Evolutionary conservation across 2,888 invertebrate species (phyloP).

Genomic region (Temnothorax ravouxi): DNA sequence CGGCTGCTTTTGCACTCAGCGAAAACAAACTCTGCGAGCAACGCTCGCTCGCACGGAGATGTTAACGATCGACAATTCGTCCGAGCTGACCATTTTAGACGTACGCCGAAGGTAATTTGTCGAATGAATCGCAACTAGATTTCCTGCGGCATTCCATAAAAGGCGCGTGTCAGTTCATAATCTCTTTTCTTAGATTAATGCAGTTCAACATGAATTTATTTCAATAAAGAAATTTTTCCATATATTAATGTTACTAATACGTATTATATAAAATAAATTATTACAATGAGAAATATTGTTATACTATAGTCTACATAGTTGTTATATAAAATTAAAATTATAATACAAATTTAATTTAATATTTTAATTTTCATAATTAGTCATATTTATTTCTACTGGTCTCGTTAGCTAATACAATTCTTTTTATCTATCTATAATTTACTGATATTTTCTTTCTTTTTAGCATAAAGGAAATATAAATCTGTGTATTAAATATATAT

Average conservation of each 20-base stretch:
- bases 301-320: too few species aligned
- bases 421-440: background rate
- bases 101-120: slow-evolving; percentile 71
- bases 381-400: background rate
- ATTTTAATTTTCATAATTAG: background rate
- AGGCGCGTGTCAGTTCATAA: background rate
- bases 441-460: background rate
- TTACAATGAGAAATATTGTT: background rate
- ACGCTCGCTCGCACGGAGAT: slow-evolving; percentile 81
- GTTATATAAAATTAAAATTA: background rate
- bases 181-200: background rate
- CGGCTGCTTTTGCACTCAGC: slow-evolving; percentile 65
- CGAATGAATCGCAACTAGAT: slow-evolving; percentile 67
- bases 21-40: slow-evolving; percentile 78
- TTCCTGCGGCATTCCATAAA: slow-evolving; percentile 43
- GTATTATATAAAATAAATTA: background rate
- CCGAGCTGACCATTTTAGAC: slow-evolving; percentile 82
- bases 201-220: background rate
- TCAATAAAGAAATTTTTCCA: background rate
- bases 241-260: background rate
- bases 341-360: background rate
- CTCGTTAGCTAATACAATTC: background rate
- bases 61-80: slow-evolving; percentile 84
- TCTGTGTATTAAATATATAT: background rate
- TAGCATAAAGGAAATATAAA: background rate